phyloP scores from a whole-genome alignment of 1,140 invertebrate species.

The Aricia agestis region DNA sequence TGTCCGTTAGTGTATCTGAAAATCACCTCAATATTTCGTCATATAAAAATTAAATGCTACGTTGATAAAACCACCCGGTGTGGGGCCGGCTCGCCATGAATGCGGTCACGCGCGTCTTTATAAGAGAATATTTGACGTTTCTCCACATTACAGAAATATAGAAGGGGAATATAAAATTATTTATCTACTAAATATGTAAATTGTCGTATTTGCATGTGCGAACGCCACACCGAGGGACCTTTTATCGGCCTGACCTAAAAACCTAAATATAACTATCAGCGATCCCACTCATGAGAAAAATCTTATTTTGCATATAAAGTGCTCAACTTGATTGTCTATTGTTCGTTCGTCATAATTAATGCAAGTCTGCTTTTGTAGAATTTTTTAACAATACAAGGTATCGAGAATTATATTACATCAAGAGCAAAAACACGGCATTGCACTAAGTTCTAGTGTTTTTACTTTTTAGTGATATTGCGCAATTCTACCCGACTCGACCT shows the following conservation, averaged over 20 bases:
- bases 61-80: neutral
- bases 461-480: no score
- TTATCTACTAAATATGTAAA: neutral
- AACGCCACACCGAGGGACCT: neutral
- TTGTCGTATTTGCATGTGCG: neutral
- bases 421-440: no score
- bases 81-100: neutral
- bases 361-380: neutral
- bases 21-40: no score
- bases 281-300: neutral
- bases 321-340: no score
- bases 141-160: neutral
- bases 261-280: neutral
- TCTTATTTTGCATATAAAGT: neutral
- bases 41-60: no score
- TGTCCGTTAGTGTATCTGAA: no score
- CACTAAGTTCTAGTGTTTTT: no score
- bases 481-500: no score
- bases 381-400: neutral
- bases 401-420: no score
- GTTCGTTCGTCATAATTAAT: no score
- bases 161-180: neutral
- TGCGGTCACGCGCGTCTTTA: neutral
- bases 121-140: neutral
- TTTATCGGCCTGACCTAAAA: neutral